phyloP scores from a whole-genome alignment of 2,113 vertebrate genomes.

The Leucosticte australis region DNA sequence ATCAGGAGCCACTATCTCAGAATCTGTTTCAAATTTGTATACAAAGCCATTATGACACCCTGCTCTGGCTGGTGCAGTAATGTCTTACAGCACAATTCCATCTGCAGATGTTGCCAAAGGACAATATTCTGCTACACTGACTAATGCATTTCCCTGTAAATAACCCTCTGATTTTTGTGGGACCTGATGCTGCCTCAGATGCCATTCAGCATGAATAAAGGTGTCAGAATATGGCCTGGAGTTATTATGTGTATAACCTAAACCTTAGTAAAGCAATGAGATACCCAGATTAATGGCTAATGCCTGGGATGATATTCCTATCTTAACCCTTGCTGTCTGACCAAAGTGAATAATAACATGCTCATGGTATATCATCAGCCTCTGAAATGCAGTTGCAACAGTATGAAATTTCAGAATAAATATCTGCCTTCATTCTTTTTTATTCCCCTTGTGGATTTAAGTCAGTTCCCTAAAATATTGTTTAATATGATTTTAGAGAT shows the following conservation, averaged over 20 bases:
- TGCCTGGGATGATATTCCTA: neutral
- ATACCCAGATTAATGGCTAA: constrained; percentile 20
- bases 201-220: constrained; percentile 3
- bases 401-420: neutral
- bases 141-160: constrained; percentile 25
- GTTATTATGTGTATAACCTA: neutral
- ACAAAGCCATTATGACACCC: neutral
- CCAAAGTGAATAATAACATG: neutral
- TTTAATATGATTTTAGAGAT: constrained; percentile 29
- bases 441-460: constrained; percentile 22
- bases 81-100: neutral
- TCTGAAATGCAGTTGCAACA: neutral
- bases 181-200: neutral
- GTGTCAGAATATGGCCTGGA: neutral
- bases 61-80: neutral
- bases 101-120: constrained; percentile 3
- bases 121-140: neutral
- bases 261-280: neutral
- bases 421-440: neutral
- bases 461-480: constrained; percentile 33
- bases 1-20: neutral
- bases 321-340: neutral
- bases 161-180: constrained; percentile 1
- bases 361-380: neutral
- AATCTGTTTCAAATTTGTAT: neutral